Percentiles rank a stretch among this genome's conserved stretches.
These are phyloP conservation scores for Meandrina meandrites DNA, from an alignment of 92 coral and sea anemone genomes.

Conservation along the genomic window DNA sequence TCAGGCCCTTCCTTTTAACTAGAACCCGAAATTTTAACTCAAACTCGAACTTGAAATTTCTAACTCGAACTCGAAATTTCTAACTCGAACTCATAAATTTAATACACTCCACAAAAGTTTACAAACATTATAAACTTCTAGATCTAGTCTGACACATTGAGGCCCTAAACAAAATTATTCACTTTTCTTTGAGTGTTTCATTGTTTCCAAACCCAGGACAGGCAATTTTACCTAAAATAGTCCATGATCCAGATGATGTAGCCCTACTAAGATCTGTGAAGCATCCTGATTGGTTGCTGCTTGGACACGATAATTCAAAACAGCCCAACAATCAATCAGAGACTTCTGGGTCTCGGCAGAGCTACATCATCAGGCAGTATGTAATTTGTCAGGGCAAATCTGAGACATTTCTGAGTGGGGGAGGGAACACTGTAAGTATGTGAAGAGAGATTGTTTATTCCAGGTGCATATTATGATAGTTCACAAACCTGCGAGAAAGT, in stretches of 20 bases:
- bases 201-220: neutral
- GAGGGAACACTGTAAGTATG: neutral
- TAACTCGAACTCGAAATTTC: no score
- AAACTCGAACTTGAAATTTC: no score
- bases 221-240: neutral
- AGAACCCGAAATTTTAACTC: no score
- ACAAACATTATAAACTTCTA: neutral
- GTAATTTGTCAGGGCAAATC: neutral
- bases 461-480: neutral
- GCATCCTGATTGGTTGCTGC: no score
- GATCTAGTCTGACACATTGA: neutral
- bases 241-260: neutral
- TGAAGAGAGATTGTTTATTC: neutral
- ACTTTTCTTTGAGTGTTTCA: neutral
- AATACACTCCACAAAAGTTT: no score
- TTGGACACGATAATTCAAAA: no score
- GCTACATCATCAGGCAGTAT: no score
- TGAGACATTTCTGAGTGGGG: neutral
- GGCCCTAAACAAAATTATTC: no score
- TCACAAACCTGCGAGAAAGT: constrained; percentile 79
- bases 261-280: neutral
- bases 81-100: no score
- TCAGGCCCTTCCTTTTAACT: no score
- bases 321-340: no score
- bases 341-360: no score